Evolutionary conservation across 2,113 vertebrate genomes (phyloP), one percentile per base, ranked within the genome.

Genomic region (Elephas maximus): DNA sequence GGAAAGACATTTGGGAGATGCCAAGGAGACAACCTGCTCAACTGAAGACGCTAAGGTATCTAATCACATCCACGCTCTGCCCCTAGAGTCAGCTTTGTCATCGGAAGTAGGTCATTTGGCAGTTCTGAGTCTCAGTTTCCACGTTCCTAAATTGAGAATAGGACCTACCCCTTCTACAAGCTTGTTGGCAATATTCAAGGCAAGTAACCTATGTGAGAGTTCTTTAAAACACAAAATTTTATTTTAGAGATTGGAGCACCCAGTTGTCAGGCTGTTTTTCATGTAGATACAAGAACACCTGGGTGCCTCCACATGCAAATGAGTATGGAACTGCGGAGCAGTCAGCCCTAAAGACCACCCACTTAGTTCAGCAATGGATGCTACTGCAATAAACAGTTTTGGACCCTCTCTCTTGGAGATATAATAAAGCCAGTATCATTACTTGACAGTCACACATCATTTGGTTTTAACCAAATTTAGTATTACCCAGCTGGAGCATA

Each of bases 381-480:
- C 12, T 51, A 44, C 28, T 57, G 24, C 45, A 90, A 45, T 69
- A 63, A 92, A 86, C n/a, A 82, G 8, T 71, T 69, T 44, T 33
- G 15, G 28, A 82, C 53, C 37, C 37, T 18, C 3, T 93, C 23
- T 92, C 37, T 37, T 90, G 12, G 28, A 12, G 12, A 44, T 51
- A 81, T 51, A 90, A 81, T 90, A 90, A 94, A 92, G 73, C 62
- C 57, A 73, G 33, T 79, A 57, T 79, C 44, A 23, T 62, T 79
- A 33, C 53, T 92, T 89, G 60, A 74, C 62, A 48, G 44, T 24
- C 17, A 37, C 14, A n/a, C 14, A 1, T 82, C 48, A 67, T 21
- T 74, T 48, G 82, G 82, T 69, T 90, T 77, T 28, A 60, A 45
- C 12, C 76, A 87, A 51, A 80, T 24, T 53, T 89, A 69, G 30